Evolutionary conservation across 2,888 invertebrate genomes (phyloP), one percentile per base, ranked within the genome.

Genomic region (Drosophila quasianomalipes): DNA sequence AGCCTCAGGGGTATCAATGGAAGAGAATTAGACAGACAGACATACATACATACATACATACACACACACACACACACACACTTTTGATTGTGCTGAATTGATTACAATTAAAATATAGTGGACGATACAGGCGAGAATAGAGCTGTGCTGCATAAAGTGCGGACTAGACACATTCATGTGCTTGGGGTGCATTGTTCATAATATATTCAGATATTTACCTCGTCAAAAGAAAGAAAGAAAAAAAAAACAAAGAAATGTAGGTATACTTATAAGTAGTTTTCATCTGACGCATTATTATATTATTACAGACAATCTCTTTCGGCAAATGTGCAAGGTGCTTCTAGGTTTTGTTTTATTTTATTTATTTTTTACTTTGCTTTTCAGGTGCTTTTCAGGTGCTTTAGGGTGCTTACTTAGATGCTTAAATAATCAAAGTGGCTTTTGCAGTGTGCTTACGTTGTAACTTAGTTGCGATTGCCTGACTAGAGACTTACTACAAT

Each of bases 41-140:
- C 41, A 28, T 44, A 62, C 30, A 51, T 37, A 60, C 53, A 57
- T 35, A 37, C 37, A 53, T 12, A 65, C 19, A 33, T 28, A 7
- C 22, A 22, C 19, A 28, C 55, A n/a, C 16, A 35, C 44, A 49
- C 16, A 33, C 31, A 55, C 3, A 41, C 52, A 71, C 52, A n/a
- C 53, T 65, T 68, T 66, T 71, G 70, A 33, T 60, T 80, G 81
- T 77, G 74, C 70, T 76, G 70, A 86, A 85, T 85, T 79, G 71
- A 74, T 79, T 83, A 79, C 87, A 86, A 85, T 86, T 91, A 90
- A 69, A 72, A 79, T 63, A 68, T 59, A 55, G 58, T 57, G 52
- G 62, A 66, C 31, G 57, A 55, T 44, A 74, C 51, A 74, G 55
- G 60, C 75, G 55, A 75, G 78, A 61, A 72, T 44, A 44, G 75